Conservation (phyloP, 1,140 invertebrate genomes). For the Cylas formicarius region DNA sequence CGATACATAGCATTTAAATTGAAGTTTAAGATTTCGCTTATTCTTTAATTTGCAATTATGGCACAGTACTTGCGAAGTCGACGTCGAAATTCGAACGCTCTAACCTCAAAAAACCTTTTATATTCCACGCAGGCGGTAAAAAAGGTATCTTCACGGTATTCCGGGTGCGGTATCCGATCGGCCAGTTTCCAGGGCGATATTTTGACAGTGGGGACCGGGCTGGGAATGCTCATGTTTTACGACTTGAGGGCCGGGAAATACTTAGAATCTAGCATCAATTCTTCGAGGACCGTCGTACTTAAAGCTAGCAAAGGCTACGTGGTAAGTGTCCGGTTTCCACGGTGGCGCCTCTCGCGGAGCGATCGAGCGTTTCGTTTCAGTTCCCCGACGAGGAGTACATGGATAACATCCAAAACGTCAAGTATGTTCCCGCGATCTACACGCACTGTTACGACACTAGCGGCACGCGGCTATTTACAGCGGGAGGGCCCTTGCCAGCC, state of each 20-base stretch:
- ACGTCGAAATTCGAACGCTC: too few relatives aligned
- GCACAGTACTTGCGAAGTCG: too few relatives aligned
- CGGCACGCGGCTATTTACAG: conserved; percentile 85
- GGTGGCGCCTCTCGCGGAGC: background rate
- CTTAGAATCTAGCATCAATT: conserved; percentile 82
- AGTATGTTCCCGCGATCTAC: conserved; percentile 89
- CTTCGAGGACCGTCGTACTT: conserved; percentile 78
- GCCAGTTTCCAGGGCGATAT: conserved; percentile 84
- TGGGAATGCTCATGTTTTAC: conserved; percentile 89
- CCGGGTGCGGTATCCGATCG: conserved; percentile 80
- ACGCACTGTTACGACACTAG: conserved; percentile 92
- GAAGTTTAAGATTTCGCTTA: too few relatives aligned
- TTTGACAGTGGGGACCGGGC: conserved; percentile 87
- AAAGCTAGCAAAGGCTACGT: conserved; percentile 86
- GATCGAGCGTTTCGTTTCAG: conserved; percentile 42
- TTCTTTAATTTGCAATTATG: too few relatives aligned
- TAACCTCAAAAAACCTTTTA: too few relatives aligned
- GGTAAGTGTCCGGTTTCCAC: conserved; percentile 49
- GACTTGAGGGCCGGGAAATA: conserved; percentile 87
- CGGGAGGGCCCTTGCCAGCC: conserved; percentile 86
- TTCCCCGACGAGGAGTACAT: conserved; percentile 75
- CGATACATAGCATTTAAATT: too few relatives aligned
- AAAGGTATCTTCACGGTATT: conserved; percentile 66
- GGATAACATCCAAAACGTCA: conserved; percentile 73
- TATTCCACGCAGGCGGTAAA: conserved; percentile 53